Evolutionary conservation across 2,888 invertebrate species (phyloP).

Genomic region (Perizoma affinitatum): DNA sequence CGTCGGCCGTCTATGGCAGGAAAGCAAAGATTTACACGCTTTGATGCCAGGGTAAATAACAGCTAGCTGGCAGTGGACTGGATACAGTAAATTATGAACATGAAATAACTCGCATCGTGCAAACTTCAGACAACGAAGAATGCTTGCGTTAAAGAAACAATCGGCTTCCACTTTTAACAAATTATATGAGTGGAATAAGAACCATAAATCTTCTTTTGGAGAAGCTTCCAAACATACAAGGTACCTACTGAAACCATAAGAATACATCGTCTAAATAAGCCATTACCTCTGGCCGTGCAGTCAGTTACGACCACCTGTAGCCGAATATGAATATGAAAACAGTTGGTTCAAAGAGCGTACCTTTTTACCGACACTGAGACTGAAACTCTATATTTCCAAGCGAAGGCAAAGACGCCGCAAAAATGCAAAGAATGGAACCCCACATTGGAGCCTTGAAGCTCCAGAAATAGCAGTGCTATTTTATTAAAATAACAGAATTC

Average conservation of each 20-base stretch:
- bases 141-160: neutral
- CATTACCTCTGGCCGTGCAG: constrained; percentile 32
- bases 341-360: constrained; percentile 57
- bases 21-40: constrained; percentile 38
- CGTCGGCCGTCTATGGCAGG: constrained; percentile 44
- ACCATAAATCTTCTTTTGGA: constrained; percentile 5
- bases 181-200: constrained; percentile 1
- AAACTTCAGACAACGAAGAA: neutral
- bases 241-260: constrained; percentile 16
- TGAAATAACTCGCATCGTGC: neutral
- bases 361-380: constrained; percentile 60
- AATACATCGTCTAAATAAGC: constrained; percentile 37
- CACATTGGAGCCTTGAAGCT: constrained; percentile 40
- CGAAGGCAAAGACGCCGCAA: constrained; percentile 62
- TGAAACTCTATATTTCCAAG: constrained; percentile 61
- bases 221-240: constrained; percentile 11
- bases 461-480: constrained; percentile 51
- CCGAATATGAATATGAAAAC: constrained; percentile 54
- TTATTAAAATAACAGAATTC: constrained; percentile 32
- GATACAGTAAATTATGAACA: constrained; percentile 11
- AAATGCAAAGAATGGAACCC: constrained; percentile 62
- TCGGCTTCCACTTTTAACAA: neutral
- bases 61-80: constrained; percentile 9
- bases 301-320: constrained; percentile 62
- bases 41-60: constrained; percentile 26